These are phyloP conservation scores for Hyalella azteca DNA, from an alignment of 2,888 invertebrate genomes.

Conservation along the genomic window DNA sequence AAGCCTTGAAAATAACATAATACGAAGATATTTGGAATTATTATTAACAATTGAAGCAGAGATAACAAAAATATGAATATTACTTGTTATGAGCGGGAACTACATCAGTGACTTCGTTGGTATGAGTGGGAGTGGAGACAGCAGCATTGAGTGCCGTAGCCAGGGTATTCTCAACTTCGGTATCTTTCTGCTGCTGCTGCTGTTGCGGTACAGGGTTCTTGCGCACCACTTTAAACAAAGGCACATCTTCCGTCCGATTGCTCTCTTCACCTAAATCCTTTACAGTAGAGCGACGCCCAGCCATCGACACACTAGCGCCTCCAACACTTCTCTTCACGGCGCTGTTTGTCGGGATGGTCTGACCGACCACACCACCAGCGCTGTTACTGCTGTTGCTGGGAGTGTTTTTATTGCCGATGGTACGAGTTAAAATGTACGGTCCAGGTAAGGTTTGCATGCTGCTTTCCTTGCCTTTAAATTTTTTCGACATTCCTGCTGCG, in stretches of 20 bases:
- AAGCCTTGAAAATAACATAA: too few species aligned
- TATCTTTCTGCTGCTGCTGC: background rate
- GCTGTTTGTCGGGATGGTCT: background rate
- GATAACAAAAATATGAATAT: too few species aligned
- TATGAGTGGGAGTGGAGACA: background rate
- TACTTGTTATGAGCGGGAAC: background rate
- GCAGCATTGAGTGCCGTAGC: background rate
- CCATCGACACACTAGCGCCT: background rate
- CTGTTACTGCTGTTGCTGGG: background rate
- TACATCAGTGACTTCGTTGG: constrained; percentile 5
- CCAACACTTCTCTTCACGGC: background rate
- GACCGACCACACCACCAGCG: background rate
- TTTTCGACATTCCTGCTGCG: background rate
- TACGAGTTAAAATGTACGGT: background rate
- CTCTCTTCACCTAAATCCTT: background rate
- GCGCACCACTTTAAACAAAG: background rate
- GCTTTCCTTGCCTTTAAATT: background rate
- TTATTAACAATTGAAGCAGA: too few species aligned
- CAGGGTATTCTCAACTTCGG: background rate
- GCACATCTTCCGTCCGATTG: background rate
- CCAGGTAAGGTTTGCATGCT: background rate
- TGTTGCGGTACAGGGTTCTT: background rate
- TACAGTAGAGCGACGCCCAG: background rate
- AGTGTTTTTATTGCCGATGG: background rate
- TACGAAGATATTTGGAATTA: too few species aligned